These are phyloP conservation scores for Zapornia atra DNA, from an alignment of 2,113 vertebrate genomes.

Conservation along the genomic window DNA sequence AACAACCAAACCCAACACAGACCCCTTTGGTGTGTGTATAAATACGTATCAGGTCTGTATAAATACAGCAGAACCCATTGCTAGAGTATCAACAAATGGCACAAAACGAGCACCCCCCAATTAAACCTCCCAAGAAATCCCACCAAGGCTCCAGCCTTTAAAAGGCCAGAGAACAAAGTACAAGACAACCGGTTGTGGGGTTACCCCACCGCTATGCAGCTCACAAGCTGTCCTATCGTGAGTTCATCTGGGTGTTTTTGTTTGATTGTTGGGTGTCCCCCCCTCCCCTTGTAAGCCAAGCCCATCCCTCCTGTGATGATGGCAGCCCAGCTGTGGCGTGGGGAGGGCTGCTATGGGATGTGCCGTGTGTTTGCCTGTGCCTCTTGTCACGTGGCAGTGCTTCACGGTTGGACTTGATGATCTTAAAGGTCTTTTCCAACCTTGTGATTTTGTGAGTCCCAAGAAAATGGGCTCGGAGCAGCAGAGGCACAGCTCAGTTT, in stretches of 20 bases:
- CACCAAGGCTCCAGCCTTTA: neutral
- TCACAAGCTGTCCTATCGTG: accelerated
- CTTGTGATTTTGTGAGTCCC: neutral
- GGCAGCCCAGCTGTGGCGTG: neutral
- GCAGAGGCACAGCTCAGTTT: neutral
- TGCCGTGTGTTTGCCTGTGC: neutral
- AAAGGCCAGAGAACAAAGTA: neutral
- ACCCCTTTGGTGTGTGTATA: neutral
- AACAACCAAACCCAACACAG: too few species aligned
- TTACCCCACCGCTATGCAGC: neutral
- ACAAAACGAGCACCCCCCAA: neutral
- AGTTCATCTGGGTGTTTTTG: neutral
- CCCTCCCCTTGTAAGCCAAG: neutral
- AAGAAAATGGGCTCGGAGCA: neutral
- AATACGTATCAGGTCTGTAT: accelerated
- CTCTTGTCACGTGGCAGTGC: neutral
- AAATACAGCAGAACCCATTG: neutral
- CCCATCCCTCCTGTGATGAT: neutral
- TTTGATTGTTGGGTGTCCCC: neutral
- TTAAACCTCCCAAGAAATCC: neutral
- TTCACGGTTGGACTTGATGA: neutral
- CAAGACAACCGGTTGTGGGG: accelerated
- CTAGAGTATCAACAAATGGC: neutral
- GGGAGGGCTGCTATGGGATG: neutral
- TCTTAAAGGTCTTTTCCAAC: too few species aligned